Percentiles rank a stretch among this genome's conserved stretches.
phyloP scores from a whole-genome alignment of 2,113 vertebrate genomes.

The Phyllopteryx taeniolatus region DNA sequence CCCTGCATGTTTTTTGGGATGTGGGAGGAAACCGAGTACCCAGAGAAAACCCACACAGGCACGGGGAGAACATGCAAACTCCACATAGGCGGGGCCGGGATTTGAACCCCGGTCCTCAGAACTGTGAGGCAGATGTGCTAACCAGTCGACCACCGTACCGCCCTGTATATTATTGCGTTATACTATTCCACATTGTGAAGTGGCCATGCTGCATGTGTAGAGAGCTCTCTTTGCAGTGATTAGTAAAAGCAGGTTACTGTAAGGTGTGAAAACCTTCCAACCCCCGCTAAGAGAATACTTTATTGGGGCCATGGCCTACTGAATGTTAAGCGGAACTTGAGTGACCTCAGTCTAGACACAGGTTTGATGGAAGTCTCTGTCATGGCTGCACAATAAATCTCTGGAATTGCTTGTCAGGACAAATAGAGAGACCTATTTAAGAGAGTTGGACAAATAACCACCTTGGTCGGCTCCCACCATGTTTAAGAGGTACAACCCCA shows the following conservation, averaged over 20 bases:
- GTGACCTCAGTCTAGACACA: constrained; percentile 27
- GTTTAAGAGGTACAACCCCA: neutral
- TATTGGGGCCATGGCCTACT: constrained; percentile 32
- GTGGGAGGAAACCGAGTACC: too few species aligned
- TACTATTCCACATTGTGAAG: too few species aligned
- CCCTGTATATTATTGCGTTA: too few species aligned
- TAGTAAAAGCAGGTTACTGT: constrained; percentile 1
- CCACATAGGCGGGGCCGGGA: too few species aligned
- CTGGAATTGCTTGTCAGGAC: constrained; percentile 21
- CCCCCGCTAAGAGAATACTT: constrained; percentile 25
- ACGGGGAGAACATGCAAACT: too few species aligned
- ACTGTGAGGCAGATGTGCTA: too few species aligned
- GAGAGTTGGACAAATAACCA: constrained; percentile 5
- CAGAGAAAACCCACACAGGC: too few species aligned
- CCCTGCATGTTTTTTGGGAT: too few species aligned
- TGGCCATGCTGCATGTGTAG: neutral
- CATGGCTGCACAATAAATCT: constrained; percentile 36
- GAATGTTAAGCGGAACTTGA: constrained; percentile 23
- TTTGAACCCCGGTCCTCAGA: too few species aligned
- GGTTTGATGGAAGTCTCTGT: constrained; percentile 30
- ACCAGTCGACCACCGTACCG: too few species aligned
- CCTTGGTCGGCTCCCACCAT: neutral
- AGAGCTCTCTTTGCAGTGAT: neutral
- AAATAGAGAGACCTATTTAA: constrained; percentile 17
- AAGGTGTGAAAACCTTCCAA: constrained; percentile 22